Evolutionary conservation across 2,113 vertebrate genomes (phyloP), one percentile per base, ranked within the genome.

Genomic region (Sapajus apella): DNA sequence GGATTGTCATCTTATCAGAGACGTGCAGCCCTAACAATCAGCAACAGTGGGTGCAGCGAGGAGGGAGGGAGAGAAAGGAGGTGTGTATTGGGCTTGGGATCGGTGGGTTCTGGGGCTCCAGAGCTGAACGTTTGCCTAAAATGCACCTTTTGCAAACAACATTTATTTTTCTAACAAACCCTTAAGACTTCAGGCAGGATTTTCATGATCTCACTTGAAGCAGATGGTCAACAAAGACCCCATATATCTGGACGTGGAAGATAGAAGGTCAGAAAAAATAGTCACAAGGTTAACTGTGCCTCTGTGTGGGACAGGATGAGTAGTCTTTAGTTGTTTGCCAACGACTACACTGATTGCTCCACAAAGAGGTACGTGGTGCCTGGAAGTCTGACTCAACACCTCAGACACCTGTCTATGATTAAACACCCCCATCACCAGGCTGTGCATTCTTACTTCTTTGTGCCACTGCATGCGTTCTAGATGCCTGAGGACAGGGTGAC

Each of bases 21-120:
- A 32, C 8, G 50, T 13, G n/a, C n/a, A 20, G 8, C n/a, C 25
- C 73, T 55, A 55, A 3, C 30, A 55, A 21, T n/a, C 50, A 87
- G 85, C 6, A 0, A 11, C 3, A 20, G 35, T 9, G 9, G 3
- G 56, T 58, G 23, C 1, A 20, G 1, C 0, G 32, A 32, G 68
- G 68, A 8, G 20, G 35, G 11, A 6, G 14, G 6, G 6, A 8
- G 9, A 23, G 20, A 5, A 73, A 20, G 43, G 45, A 55, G 66
- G 66, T 37, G 23, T 30, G 14, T 37, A 37, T 37, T 32, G 68
- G 4, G 47, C 10, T 27, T 55, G n/a, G n/a, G 2, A 20, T 52
- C 11, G 0, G 5, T 8, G 55, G 52, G 9, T 72, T 87, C 66
- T 87, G 66, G 66, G 23, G 66, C 64, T 55, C 85, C 5, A 68